A percentile compares a stretch with the other conserved stretches of the same genome.
These are phyloP conservation scores for Siphlonurus alternatus DNA, from an alignment of 2,888 invertebrate species.

Conservation along the genomic window DNA sequence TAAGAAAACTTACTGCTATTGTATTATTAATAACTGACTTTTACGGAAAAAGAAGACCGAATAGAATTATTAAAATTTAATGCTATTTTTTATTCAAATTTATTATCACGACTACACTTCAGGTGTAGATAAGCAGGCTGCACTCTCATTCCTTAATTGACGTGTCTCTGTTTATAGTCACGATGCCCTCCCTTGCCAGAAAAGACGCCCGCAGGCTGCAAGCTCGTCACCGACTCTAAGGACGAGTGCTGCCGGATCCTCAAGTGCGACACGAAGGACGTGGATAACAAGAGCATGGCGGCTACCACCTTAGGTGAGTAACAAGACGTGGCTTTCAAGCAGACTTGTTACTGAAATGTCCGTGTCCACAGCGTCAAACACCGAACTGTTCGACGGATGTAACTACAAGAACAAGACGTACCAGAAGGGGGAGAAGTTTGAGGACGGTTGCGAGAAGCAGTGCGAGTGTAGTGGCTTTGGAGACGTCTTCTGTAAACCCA, in stretches of 20 bases:
- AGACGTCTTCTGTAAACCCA: conserved; percentile 51
- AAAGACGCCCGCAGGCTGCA: conserved; percentile 16
- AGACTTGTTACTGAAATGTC: too few relatives aligned
- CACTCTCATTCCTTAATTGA: too few relatives aligned
- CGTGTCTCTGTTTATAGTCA: conserved; percentile 11
- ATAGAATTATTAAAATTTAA: too few relatives aligned
- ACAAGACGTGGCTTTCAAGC: too few relatives aligned
- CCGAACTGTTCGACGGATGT: conserved; percentile 35
- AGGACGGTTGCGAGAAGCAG: conserved; percentile 62
- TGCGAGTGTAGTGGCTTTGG: conserved; percentile 63
- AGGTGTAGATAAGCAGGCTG: too few relatives aligned
- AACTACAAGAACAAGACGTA: conserved; percentile 51
- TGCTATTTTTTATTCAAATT: too few relatives aligned
- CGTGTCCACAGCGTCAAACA: too few relatives aligned
- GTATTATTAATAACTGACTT: too few relatives aligned
- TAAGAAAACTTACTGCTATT: too few relatives aligned
- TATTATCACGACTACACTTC: too few relatives aligned
- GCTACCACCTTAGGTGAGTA: too few relatives aligned
- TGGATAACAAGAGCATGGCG: background rate
- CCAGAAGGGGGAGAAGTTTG: conserved; percentile 50
- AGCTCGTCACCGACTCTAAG: conserved; percentile 16
- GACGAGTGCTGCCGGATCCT: conserved; percentile 17
- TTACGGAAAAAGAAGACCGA: too few relatives aligned
- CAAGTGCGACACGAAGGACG: conserved; percentile 13
- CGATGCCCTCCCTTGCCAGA: conserved; percentile 12